Base-by-base conservation (phyloP, 2,797 vertebrate genomes). In the Ptychadena robeensis region DNA sequence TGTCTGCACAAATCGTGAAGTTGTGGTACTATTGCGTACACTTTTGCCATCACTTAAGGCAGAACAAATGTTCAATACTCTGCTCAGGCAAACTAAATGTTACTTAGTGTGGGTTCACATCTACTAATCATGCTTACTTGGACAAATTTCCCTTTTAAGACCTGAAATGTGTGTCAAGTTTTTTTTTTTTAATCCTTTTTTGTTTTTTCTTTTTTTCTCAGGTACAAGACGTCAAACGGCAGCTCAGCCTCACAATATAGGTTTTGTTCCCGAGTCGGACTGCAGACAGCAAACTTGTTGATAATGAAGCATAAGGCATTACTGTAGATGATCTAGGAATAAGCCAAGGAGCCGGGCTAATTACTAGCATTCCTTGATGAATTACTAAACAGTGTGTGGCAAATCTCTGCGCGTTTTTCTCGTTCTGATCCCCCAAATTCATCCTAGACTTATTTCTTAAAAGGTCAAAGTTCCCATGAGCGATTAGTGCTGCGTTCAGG, bases 351-450 rank as follows among this genome's bases (percentile, higher is more conserved):
- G 92, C 88, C 91, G 89, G 91, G 93, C 95, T 97, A 97, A 97
- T 98, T 96, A 93, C 90, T 88, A 91, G 86, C 92, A 96, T 95
- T 98, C 96, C 96, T 96, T 90, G 90, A 92, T 95, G 94, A 94
- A 99, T 98, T 98, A 98, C 95, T 90, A 93, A 95, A 93, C 86
- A 88, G 94, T 95, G 95, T 96, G 96, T 95, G 95, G 92, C 95
- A 96, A 97, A 94, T 94, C 95, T 94, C 90, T 88, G 87, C 92
- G 90, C 91, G 90, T 86, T 90, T 94, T 91, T 90, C 68, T 80
- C 18, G 88, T 93, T 93, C 93, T 94, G 91, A 94, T 95, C 95
- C 96, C 95, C 94, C 93, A 93, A 92, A 93, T 93, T 92, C 92
- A 91, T 94, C 94, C 93, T 89, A 88, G 93, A 94, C 94, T 95